Conservation (phyloP, 2,888 invertebrate species). For the Caenorhabditis zanzibari region DNA sequence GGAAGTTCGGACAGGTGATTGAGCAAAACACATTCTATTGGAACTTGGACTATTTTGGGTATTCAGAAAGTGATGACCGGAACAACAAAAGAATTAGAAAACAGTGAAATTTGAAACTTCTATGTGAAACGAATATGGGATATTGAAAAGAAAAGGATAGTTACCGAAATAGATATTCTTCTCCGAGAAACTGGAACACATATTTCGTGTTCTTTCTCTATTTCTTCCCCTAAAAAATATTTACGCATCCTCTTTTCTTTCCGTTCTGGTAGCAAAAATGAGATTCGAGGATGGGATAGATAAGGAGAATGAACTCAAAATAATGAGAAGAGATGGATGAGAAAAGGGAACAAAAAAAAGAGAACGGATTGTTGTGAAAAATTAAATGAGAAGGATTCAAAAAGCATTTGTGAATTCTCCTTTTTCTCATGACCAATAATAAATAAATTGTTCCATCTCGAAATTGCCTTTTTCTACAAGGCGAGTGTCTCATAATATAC, state of each 20-base stretch:
- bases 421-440: conserved; percentile 13
- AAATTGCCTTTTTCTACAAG: neutral
- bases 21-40: neutral
- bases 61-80: neutral
- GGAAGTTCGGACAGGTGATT: conserved; percentile 1
- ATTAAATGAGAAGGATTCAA: neutral
- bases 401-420: conserved; percentile 2
- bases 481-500: neutral
- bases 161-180: conserved; percentile 37
- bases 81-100: no score
- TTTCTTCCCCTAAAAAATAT: conserved; percentile 39
- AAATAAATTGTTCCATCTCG: neutral
- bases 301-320: conserved; percentile 41
- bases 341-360: conserved; percentile 10
- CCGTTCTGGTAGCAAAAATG: conserved; percentile 38
- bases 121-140: neutral
- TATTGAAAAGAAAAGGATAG: conserved; percentile 21
- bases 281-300: conserved; percentile 37
- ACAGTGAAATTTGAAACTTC: conserved; percentile 5
- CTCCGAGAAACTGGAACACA: conserved; percentile 13
- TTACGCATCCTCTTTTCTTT: conserved; percentile 21
- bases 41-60: neutral
- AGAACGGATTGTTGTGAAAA: conserved; percentile 28
- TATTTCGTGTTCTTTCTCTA: conserved; percentile 16
- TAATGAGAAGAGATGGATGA: conserved; percentile 13